These are phyloP conservation scores for Sympetrum striolatum DNA, from an alignment of 2,888 invertebrate genomes.

Conservation along the genomic window DNA sequence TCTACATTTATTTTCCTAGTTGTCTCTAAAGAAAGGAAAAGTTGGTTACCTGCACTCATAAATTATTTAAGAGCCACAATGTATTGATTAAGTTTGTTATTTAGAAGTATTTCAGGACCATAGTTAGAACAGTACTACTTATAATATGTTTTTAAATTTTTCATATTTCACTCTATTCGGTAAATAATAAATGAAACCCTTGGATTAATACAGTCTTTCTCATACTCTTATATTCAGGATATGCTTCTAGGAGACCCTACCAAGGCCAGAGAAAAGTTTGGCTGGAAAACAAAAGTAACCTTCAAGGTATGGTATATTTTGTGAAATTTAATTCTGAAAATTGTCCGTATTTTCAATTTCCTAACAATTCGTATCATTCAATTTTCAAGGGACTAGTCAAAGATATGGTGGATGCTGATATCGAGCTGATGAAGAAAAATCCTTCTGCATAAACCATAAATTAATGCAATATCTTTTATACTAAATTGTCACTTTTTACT, in stretches of 20 bases:
- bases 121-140: too few species aligned
- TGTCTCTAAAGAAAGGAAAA: too few species aligned
- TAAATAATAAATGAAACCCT: too few species aligned
- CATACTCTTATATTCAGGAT: conserved; percentile 72
- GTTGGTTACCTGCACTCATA: too few species aligned
- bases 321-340: background rate
- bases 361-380: conserved; percentile 44
- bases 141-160: too few species aligned
- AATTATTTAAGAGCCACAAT: too few species aligned
- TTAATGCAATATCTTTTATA: background rate
- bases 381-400: conserved; percentile 77
- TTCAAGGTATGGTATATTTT: conserved; percentile 63
- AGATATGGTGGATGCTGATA: conserved; percentile 94
- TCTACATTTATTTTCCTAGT: too few species aligned
- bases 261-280: conserved; percentile 85
- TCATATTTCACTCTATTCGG: background rate
- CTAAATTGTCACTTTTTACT: background rate
- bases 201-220: too few species aligned
- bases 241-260: conserved; percentile 90
- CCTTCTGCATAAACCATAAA: conserved; percentile 82
- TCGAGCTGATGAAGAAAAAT: conserved; percentile 88
- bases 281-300: conserved; percentile 86
- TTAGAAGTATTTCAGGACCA: too few species aligned
- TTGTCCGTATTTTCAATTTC: conserved; percentile 10
- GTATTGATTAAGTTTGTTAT: too few species aligned